Percentiles rank a stretch among this genome's conserved stretches.
These are phyloP conservation scores for Pycnonotus jocosus DNA, from an alignment of 2,113 vertebrate genomes.

Conservation along the genomic window DNA sequence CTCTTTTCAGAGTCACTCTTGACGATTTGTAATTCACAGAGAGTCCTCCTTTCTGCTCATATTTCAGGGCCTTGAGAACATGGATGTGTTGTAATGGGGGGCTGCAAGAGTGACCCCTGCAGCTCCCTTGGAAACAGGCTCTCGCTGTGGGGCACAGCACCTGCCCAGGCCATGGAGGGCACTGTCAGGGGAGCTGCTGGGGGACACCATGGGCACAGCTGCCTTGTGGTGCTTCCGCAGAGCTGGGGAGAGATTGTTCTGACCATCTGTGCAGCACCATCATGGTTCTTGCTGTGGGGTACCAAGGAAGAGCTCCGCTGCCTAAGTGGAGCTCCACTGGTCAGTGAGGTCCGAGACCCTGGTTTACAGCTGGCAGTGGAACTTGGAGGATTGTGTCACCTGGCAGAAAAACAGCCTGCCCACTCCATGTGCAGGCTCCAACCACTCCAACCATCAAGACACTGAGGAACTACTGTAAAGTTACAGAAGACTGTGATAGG, in stretches of 20 bases:
- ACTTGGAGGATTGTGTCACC: background rate
- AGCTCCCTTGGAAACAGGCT: rapidly evolving
- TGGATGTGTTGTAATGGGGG: background rate
- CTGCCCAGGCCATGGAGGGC: rapidly evolving
- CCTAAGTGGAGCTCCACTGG: background rate
- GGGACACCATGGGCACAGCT: background rate
- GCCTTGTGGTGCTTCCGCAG: rapidly evolving
- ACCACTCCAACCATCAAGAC: background rate
- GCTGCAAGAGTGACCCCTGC: background rate
- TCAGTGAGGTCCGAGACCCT: background rate
- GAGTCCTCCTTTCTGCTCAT: background rate
- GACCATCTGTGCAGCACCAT: background rate
- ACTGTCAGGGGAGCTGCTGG: background rate
- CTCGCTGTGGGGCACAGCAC: rapidly evolving
- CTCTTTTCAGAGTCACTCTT: background rate
- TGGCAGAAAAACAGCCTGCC: background rate
- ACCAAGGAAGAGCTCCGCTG: background rate
- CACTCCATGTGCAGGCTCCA: too few relatives aligned
- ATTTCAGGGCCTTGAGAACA: background rate
- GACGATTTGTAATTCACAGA: background rate
- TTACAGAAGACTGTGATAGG: background rate
- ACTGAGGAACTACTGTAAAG: background rate
- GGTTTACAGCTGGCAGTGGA: background rate
- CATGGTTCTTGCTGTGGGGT: rapidly evolving
- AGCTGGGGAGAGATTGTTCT: rapidly evolving